Base-by-base conservation (phyloP, 2,888 invertebrate species). In the Alitta virens region DNA sequence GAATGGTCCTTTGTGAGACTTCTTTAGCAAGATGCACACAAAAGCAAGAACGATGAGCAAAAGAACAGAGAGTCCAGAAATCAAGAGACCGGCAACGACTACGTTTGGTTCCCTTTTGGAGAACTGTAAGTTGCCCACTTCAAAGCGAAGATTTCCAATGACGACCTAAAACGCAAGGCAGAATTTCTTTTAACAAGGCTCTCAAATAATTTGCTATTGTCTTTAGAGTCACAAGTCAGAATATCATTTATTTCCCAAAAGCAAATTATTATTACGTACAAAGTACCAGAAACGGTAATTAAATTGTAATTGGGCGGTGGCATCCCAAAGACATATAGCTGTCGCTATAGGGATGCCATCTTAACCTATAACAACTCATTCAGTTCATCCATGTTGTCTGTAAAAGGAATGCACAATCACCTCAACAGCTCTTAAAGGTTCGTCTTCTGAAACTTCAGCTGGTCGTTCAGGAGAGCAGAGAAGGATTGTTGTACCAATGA, bases 101-200 rank as follows among this genome's bases (percentile, higher is more conserved):
- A 68, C 63, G 25, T 74, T 64, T 0, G 55, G 58, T 16, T 40
- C 62, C 1, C 52, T 33, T 7, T 64, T 57, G 1, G 64, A 62
- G 56, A 69, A 77, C 21, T 70, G 65, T 16, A 78, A 55, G 49
- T 67, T 65, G 21, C 78, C 78, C 24, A 76, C 68, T 16, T 71
- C 60, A 56, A 67, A 74, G 3, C 16, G 27, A 14, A 74, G 65
- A 53, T 71, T 66, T 2, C 76, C 78, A 51, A 76, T 64, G 18
- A 56, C 56, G 1, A 78, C 72, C 78, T 78, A 68, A 25, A 57
- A 16, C 3, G n/a, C 7, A 18, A 46, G 9, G 9, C 16, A 12
- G n/a, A 40, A 40, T 40, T 40, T 16, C 16, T 40, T 40, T 40
- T 40, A 12, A 12, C 40, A 40, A 40, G 16, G 40, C 40, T 40